Evolutionary conservation across 1,140 invertebrate genomes (phyloP).

Genomic region (Papilio xuthus): DNA sequence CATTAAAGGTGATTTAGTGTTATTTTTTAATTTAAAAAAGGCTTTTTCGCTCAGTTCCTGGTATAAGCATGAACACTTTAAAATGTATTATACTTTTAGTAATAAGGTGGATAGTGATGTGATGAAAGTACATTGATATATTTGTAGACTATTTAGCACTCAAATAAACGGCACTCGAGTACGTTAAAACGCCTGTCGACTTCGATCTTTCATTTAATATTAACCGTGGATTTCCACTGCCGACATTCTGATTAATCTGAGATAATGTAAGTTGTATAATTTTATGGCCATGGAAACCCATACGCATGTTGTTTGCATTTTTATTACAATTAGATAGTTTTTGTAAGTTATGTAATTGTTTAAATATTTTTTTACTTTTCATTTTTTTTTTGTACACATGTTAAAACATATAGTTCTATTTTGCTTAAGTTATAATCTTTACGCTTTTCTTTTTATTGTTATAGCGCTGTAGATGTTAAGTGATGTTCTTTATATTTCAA

Average conservation of each 20-base stretch:
- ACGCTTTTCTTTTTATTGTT: slow-evolving; percentile 10
- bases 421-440: slow-evolving; percentile 4
- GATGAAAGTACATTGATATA: background rate
- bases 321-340: background rate
- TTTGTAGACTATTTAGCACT: slow-evolving; percentile 12
- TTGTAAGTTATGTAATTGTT: background rate
- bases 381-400: slow-evolving; percentile 2
- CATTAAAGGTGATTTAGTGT: background rate
- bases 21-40: background rate
- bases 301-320: slow-evolving; percentile 18
- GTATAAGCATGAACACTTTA: slow-evolving; percentile 15
- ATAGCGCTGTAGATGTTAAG: slow-evolving; percentile 35
- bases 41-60: slow-evolving; percentile 4
- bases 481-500: slow-evolving; percentile 43
- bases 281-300: background rate
- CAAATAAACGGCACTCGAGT: background rate
- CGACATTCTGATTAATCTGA: background rate
- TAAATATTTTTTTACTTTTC: background rate
- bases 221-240: background rate
- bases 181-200: slow-evolving; percentile 8
- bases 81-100: background rate
- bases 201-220: background rate
- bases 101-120: background rate
- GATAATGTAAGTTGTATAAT: background rate
- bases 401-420: background rate